Base-by-base conservation (phyloP, 2,797 vertebrate genomes). In the Lagodon rhomboides region DNA sequence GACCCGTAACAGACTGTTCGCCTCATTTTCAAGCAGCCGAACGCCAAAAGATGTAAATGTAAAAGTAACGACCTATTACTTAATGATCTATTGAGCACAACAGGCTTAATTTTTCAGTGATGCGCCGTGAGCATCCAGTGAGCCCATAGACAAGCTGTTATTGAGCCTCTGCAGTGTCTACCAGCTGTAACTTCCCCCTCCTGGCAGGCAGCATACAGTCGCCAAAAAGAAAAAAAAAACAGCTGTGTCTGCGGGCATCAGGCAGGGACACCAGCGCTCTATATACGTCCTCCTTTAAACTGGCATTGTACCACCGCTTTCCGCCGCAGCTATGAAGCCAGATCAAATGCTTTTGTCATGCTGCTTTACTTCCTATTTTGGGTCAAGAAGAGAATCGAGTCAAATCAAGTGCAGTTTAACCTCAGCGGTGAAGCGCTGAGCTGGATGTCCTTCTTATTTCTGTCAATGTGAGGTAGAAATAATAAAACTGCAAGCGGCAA, bases 171-270 rank as follows among this genome's bases (percentile, higher is more conserved):
- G 78, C 84, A 77, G 82, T 73, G 83, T 91, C 80, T 65, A 74
- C 74, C 88, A 91, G 88, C 91, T 92, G 88, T 88, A 87, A 82
- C 87, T 80, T 85, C 80, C 80, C 86, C 68, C 71, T 84, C 27
- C 89, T 91, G 92, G 87, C 87, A 91, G 74, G 47, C 84, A 6
- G 56, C 80, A 59, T 43, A 20, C 80, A 81, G 82, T 80, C 80
- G 64, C 68, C n/a, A n/a, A n/a, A n/a, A n/a, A n/a, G n/a, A n/a
- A n/a, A n/a, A n/a, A n/a, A 82, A 78, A 87, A 27, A 79, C 88
- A n/a, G n/a, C 88, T 91, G 89, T 85, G 87, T 87, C 75, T 70
- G 84, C 27, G 65, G 85, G 77, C 88, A 86, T 79, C 77, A 84
- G 67, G 77, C 79, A 75, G 63, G 7, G n/a, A 73, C 68, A 75